Conservation (phyloP, 2,113 vertebrate species). For the Phalacrocorax pelagicus region DNA sequence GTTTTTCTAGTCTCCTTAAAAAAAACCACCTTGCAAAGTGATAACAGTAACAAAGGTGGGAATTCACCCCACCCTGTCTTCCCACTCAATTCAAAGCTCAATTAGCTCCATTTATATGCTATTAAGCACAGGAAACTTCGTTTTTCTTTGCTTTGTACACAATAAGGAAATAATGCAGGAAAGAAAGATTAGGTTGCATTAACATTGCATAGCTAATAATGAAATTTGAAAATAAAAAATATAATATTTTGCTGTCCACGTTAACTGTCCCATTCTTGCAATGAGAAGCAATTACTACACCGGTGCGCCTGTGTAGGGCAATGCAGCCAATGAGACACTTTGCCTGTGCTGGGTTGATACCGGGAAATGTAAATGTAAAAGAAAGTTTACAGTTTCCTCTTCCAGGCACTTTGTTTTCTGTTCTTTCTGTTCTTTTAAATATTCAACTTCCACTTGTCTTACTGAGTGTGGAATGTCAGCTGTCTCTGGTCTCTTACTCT, state of each 20-base stretch:
- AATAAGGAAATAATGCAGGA: not conserved
- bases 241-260: not conserved
- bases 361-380: not conserved
- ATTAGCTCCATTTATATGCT: not conserved
- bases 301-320: not conserved
- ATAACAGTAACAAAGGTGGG: slow-evolving; percentile 45
- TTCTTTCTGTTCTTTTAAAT: not conserved
- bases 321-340: fast-evolving
- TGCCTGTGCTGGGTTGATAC: not conserved
- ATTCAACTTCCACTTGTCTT: not conserved
- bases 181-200: not conserved
- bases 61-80: slow-evolving; percentile 36
- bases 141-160: not conserved
- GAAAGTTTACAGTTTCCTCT: not conserved
- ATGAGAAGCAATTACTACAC: not conserved
- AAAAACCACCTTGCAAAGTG: not conserved
- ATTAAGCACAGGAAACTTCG: not conserved
- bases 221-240: not conserved
- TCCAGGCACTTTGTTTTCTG: not conserved
- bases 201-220: not conserved
- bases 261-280: not conserved
- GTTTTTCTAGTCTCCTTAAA: slow-evolving; percentile 18
- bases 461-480: not conserved
- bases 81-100: not conserved
- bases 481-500: not conserved